Conservation (phyloP, 2,113 vertebrate species). For the Uropsilus gracilis region DNA sequence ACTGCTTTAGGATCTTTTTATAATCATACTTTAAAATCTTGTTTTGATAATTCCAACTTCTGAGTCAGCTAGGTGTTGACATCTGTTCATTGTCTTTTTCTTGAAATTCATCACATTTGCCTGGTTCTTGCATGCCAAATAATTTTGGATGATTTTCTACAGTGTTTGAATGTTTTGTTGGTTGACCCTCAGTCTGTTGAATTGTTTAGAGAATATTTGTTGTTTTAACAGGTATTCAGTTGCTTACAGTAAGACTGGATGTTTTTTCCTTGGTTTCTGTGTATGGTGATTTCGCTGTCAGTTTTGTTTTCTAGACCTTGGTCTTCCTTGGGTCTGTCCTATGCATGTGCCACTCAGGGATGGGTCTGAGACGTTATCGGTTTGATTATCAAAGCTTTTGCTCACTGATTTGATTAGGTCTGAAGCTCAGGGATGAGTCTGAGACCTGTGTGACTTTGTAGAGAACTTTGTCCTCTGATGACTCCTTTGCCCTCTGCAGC, state of each 20-base stretch:
- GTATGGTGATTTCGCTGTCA: background rate
- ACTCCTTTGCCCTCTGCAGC: background rate
- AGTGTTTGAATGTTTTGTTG: background rate
- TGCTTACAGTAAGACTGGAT: background rate
- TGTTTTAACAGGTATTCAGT: background rate
- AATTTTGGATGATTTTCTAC: background rate
- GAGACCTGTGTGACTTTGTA: background rate
- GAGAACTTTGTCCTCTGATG: background rate
- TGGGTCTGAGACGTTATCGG: background rate
- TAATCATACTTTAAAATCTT: constrained; percentile 30
- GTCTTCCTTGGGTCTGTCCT: background rate
- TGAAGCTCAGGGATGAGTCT: background rate
- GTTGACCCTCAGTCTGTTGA: background rate
- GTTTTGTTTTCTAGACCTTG: background rate
- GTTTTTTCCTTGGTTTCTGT: background rate
- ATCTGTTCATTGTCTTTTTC: constrained; percentile 19
- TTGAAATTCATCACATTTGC: background rate
- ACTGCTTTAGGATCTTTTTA: background rate
- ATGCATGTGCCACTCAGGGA: background rate
- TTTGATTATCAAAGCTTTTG: background rate
- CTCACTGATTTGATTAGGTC: background rate
- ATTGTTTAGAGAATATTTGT: background rate
- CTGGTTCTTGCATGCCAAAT: background rate
- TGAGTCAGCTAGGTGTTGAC: background rate
- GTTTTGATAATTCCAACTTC: background rate